phyloP scores from a whole-genome alignment of 2,888 invertebrate species.

The Cabera pusaria region DNA sequence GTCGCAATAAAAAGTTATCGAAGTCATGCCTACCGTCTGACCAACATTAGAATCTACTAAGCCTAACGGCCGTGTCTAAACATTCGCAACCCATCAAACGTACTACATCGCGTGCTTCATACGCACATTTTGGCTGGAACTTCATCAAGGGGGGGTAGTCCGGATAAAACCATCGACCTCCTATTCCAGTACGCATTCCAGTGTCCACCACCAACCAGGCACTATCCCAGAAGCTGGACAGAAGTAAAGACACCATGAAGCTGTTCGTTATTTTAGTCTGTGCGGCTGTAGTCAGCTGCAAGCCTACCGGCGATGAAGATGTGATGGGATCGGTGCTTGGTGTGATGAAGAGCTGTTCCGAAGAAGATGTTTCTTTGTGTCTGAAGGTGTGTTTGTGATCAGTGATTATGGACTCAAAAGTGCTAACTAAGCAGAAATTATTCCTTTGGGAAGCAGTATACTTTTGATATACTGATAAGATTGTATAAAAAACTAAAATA shows the following conservation, averaged over 20 bases:
- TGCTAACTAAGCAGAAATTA: too few relatives aligned
- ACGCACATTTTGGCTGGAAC: constrained; percentile 54
- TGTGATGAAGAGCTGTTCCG: constrained; percentile 87
- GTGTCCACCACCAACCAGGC: constrained; percentile 49
- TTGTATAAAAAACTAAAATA: too few relatives aligned
- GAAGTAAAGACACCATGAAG: constrained; percentile 73
- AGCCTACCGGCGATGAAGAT: constrained; percentile 78
- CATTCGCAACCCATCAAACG: constrained; percentile 39
- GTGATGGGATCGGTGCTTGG: constrained; percentile 85
- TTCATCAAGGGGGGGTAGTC: constrained; percentile 59
- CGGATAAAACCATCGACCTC: constrained; percentile 71
- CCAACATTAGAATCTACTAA: too few relatives aligned
- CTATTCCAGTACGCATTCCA: constrained; percentile 66
- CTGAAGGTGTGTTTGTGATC: constrained; percentile 84
- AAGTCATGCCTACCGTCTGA: too few relatives aligned
- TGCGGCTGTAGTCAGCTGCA: constrained; percentile 71
- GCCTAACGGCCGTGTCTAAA: constrained; percentile 53
- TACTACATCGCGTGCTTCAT: constrained; percentile 40
- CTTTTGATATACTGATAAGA: too few relatives aligned
- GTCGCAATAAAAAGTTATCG: too few relatives aligned
- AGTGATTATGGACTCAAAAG: constrained; percentile 20
- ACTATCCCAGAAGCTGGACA: constrained; percentile 7
- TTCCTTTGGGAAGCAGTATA: too few relatives aligned
- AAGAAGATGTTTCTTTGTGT: constrained; percentile 87
- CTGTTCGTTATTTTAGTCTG: constrained; percentile 73